Evolutionary conservation across 2,797 vertebrate species (phyloP).

Genomic region (Sebastes hubbsi): DNA sequence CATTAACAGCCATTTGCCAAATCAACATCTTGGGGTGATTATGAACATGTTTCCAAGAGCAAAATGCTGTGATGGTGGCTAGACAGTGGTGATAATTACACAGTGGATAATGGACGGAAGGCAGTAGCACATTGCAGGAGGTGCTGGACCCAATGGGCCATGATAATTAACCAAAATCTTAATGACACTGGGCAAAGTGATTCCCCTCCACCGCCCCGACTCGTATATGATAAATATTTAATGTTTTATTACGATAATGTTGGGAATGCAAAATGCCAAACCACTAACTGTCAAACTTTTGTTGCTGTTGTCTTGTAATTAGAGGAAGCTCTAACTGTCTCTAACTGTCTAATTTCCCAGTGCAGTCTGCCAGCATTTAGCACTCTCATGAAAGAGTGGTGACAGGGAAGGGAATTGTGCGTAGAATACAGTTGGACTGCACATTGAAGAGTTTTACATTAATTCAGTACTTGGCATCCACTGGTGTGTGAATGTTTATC

Average conservation of each 20-base stretch:
- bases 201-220: constrained; percentile 61
- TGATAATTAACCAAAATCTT: constrained; percentile 82
- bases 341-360: constrained; percentile 49
- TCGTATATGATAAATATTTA: constrained; percentile 78
- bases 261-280: constrained; percentile 71
- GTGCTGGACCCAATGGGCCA: constrained; percentile 73
- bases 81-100: constrained; percentile 66
- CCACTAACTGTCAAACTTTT: constrained; percentile 64
- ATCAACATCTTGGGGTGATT: constrained; percentile 72
- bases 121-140: constrained; percentile 57
- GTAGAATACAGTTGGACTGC: constrained; percentile 21
- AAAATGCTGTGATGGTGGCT: constrained; percentile 31
- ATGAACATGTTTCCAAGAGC: constrained; percentile 65
- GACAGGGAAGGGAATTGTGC: constrained; percentile 54
- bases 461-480: constrained; percentile 35
- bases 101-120: constrained; percentile 65
- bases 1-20: constrained; percentile 55
- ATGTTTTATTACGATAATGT: constrained; percentile 80
- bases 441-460: constrained; percentile 27
- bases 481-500: constrained; percentile 23
- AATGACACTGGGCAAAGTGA: constrained; percentile 77
- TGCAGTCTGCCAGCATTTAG: constrained; percentile 55
- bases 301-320: constrained; percentile 61
- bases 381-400: constrained; percentile 33
- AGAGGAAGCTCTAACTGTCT: constrained; percentile 48